These are phyloP conservation scores for Morelia viridis DNA, from an alignment of 2,797 vertebrate species.

Conservation along the genomic window DNA sequence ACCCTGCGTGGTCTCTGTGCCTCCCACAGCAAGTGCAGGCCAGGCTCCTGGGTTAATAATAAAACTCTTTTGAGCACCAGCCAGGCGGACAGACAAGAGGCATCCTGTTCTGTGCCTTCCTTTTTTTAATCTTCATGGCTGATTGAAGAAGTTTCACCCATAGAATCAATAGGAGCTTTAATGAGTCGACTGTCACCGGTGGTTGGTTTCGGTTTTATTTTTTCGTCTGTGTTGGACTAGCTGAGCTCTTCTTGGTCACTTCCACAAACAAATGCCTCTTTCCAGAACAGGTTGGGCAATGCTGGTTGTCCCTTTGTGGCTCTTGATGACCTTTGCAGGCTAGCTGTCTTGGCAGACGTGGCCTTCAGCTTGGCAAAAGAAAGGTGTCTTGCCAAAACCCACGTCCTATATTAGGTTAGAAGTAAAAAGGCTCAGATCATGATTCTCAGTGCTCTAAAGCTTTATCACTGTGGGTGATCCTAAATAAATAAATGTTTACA, in stretches of 20 bases:
- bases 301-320: neutral
- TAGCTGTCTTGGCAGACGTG: neutral
- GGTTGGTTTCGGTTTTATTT: neutral
- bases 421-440: neutral
- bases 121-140: neutral
- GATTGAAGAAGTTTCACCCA: neutral
- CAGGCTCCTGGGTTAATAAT: neutral
- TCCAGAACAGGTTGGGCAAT: too few species aligned
- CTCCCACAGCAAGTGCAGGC: neutral
- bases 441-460: neutral
- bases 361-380: neutral
- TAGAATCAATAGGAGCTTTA: slow-evolving; percentile 15
- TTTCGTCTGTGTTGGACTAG: neutral
- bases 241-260: neutral
- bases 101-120: neutral
- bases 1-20: neutral
- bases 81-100: neutral
- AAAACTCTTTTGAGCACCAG: neutral
- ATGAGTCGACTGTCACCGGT: neutral
- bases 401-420: too few species aligned
- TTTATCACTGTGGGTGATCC: neutral
- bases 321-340: too few species aligned
- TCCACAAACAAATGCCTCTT: neutral
- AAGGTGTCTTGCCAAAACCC: neutral
- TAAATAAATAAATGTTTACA: neutral